Percentiles rank a stretch among this genome's conserved stretches.
Conservation (phyloP, 2,113 vertebrate genomes). For the Rynchops niger region DNA sequence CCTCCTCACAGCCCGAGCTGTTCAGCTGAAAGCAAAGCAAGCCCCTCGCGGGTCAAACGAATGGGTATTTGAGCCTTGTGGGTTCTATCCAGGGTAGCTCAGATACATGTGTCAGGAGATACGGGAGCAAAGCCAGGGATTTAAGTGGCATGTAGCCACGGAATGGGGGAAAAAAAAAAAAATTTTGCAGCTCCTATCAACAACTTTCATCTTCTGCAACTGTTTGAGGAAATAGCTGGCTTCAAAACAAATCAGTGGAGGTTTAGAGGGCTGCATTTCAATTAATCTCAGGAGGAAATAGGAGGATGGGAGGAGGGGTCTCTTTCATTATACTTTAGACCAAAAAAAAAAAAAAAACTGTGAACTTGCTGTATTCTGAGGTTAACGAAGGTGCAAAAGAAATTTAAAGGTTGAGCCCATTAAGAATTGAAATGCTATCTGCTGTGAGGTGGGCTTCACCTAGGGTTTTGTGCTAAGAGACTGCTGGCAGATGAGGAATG, state of each 20-base stretch:
- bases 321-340: not conserved
- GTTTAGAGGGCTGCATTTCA: slow-evolving; percentile 43
- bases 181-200: slow-evolving; percentile 23
- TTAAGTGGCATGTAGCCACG: not conserved
- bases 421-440: not conserved
- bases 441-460: not conserved
- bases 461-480: not conserved
- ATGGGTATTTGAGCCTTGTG: not conserved
- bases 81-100: not conserved
- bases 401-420: not conserved
- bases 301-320: not conserved
- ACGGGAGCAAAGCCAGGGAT: not conserved
- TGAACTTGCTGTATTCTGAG: not conserved
- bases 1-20: not conserved
- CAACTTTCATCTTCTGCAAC: slow-evolving; percentile 25
- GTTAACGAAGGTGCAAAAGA: not conserved
- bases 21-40: not conserved
- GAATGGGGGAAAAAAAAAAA: not conserved
- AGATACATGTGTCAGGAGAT: not conserved
- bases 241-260: slow-evolving; percentile 47
- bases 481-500: not conserved
- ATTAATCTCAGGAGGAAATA: slow-evolving; percentile 43
- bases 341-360: not conserved
- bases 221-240: slow-evolving; percentile 54
- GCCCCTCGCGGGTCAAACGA: not conserved